Evolutionary conservation across 2,888 invertebrate species (phyloP).

Genomic region (Loripinus fragilis): DNA sequence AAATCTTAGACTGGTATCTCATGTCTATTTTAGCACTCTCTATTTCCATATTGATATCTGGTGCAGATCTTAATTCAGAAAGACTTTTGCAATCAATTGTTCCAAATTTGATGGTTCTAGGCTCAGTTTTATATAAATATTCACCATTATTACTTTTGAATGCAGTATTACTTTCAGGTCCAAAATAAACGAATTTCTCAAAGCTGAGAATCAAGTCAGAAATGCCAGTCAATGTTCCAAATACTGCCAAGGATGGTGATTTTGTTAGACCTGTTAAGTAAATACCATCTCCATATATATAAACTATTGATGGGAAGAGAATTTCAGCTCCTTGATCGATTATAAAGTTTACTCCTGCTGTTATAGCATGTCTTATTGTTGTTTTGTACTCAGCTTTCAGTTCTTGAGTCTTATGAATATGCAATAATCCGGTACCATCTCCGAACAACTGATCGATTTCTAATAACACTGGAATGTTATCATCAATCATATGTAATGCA

Average conservation of each 20-base stretch:
- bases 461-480: conserved; percentile 42
- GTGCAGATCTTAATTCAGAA: conserved; percentile 62
- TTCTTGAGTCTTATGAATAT: conserved; percentile 63
- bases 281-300: conserved; percentile 71
- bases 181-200: conserved; percentile 64
- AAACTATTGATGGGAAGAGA: conserved; percentile 65
- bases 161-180: conserved; percentile 66
- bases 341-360: conserved; percentile 69
- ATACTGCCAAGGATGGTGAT: conserved; percentile 60
- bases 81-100: conserved; percentile 67
- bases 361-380: conserved; percentile 63
- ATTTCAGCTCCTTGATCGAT: conserved; percentile 63
- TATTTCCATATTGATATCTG: conserved; percentile 58
- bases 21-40: conserved; percentile 64
- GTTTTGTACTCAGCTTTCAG: conserved; percentile 64
- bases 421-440: conserved; percentile 69
- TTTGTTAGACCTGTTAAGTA: conserved; percentile 51
- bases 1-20: conserved; percentile 66
- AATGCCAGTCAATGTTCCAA: conserved; percentile 69
- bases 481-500: conserved; percentile 62
- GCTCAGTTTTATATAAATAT: conserved; percentile 53
- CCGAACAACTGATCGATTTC: conserved; percentile 61
- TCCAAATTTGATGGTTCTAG: conserved; percentile 63
- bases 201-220: conserved; percentile 64
- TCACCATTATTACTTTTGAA: conserved; percentile 38